Evolutionary conservation across 2,797 vertebrate species (phyloP).

Genomic region (Clamator glandarius): DNA sequence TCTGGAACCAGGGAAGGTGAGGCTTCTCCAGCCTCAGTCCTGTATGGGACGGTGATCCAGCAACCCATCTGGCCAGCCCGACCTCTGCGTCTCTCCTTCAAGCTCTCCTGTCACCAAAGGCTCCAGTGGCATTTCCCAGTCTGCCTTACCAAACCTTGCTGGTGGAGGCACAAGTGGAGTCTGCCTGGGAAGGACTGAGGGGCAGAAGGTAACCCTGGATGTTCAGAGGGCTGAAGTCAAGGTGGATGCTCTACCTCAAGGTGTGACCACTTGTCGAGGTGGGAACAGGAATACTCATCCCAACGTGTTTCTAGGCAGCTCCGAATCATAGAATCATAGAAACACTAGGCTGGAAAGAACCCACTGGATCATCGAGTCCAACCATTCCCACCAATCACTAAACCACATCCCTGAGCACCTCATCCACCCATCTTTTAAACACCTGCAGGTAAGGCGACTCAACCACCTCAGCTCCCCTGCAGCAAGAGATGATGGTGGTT

Average conservation of each 20-base stretch:
- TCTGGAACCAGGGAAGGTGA: background rate
- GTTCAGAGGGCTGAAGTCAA: background rate
- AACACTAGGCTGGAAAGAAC: too few relatives aligned
- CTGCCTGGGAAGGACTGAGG: background rate
- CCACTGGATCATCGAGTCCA: too few relatives aligned
- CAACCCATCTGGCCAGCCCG: background rate
- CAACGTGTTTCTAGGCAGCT: accelerated
- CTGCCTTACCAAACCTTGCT: too few relatives aligned
- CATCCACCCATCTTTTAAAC: too few relatives aligned
- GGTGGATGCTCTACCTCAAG: background rate
- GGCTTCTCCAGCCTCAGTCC: background rate
- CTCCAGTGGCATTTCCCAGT: background rate
- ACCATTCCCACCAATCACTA: too few relatives aligned
- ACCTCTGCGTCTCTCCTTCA: accelerated
- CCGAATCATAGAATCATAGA: too few relatives aligned
- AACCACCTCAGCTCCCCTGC: background rate
- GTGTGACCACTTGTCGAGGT: background rate
- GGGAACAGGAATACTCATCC: background rate
- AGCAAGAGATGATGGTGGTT: background rate
- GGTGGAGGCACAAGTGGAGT: background rate
- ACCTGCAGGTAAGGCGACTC: too few relatives aligned
- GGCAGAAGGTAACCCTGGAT: background rate
- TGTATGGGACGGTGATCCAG: accelerated
- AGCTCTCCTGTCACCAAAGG: background rate
- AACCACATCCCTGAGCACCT: too few relatives aligned